These are phyloP conservation scores for Drepana falcataria DNA, from an alignment of 2,888 invertebrate species.

Conservation along the genomic window DNA sequence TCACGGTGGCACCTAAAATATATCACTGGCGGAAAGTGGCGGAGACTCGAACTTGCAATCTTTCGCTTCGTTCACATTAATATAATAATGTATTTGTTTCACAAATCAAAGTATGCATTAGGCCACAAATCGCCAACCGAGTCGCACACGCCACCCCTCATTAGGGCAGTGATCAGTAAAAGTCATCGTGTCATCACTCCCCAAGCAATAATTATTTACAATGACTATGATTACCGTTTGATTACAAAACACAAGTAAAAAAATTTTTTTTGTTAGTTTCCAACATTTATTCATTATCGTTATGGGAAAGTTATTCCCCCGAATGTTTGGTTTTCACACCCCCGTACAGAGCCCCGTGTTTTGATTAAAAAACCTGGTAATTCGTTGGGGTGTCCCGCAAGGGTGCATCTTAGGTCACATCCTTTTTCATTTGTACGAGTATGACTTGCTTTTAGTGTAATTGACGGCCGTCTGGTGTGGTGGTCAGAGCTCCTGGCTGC, in stretches of 20 bases:
- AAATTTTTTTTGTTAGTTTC: conserved; percentile 52
- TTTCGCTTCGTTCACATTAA: too few relatives aligned
- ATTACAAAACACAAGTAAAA: conserved; percentile 57
- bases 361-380: conserved; percentile 70
- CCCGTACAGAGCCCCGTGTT: conserved; percentile 39
- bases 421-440: conserved; percentile 37
- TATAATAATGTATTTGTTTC: not conserved
- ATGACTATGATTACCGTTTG: conserved; percentile 56
- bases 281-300: conserved; percentile 68
- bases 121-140: conserved; percentile 2
- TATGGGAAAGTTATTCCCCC: conserved; percentile 71
- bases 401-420: conserved; percentile 60
- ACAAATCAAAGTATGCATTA: conserved; percentile 7
- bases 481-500: too few relatives aligned
- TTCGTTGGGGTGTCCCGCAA: conserved; percentile 60
- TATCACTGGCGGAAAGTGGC: too few relatives aligned
- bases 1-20: too few relatives aligned
- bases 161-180: conserved; percentile 44
- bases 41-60: too few relatives aligned
- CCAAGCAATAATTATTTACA: conserved; percentile 58
- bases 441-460: conserved; percentile 18
- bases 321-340: conserved; percentile 74
- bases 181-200: conserved; percentile 42
- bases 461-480: not conserved
- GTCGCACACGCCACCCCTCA: conserved; percentile 29